Base-by-base conservation (phyloP, 2,888 invertebrate species). In the Pharmacophagus antenor region DNA sequence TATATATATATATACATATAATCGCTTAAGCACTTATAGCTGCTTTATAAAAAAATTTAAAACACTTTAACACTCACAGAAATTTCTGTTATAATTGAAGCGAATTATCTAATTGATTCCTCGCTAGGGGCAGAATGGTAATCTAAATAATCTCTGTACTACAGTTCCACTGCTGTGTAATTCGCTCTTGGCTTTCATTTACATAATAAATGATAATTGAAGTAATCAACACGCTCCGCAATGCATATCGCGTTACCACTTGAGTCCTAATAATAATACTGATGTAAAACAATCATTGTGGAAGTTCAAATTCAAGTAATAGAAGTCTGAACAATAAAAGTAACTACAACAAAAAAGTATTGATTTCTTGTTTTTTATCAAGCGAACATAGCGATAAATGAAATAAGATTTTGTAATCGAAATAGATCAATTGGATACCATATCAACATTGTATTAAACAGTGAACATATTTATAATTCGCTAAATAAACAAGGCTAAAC, bases 181-280 rank as follows among this genome's bases (percentile, higher is more conserved):
- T 23, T 46, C 55, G 23, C 42, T 55, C 22, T 44, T 46, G 37
- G 7, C 20, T 8, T n/a, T 46, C 23, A 61, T 61, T 61, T 61
- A 47, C 51, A 41, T 61, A 52, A 61, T 61, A 52, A 61, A 61
- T 52, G 56, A 51, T 60, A 47, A 56, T 56, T 60, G 51, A 23
- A 51, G 44, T 50, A 37, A 60, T 37, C 54, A 59, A 59, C 59
- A 23, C 60, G 46, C 46, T 55, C 23, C 22, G 46, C n/a, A 47
- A 18, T 55, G 55, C 50, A 60, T 46, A 50, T 55, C 49, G 44
- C 18, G 20, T 31, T 25, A 17, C 22, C 10, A 44, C 44, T 59
- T 46, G 2, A 18, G 8, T 31, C 46, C 20, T 37, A 37, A 55
- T 55, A 54, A 49, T n/a, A 49, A 42, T 25, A 44, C 22, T 49